Conservation (phyloP, 2,888 invertebrate species). For the Cylindroiulus punctatus region DNA sequence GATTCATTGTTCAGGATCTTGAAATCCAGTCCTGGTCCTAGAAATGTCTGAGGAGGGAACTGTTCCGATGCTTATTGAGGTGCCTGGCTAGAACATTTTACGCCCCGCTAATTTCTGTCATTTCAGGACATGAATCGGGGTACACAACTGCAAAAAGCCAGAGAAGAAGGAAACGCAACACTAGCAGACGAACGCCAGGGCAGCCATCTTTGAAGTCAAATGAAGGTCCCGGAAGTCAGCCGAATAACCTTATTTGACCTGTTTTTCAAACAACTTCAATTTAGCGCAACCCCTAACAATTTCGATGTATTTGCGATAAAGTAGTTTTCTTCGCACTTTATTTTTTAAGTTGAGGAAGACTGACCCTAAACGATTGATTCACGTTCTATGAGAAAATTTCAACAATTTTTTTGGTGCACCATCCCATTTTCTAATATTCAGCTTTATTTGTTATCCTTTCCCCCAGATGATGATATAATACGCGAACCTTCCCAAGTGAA, state of each 20-base stretch:
- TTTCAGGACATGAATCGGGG: background rate
- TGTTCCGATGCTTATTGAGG: background rate
- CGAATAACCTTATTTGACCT: background rate
- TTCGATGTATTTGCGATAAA: background rate
- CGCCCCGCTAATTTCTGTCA: background rate
- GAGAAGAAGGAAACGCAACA: background rate
- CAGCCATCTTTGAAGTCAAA: constrained; percentile 12
- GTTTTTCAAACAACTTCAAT: background rate
- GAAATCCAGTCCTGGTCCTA: background rate
- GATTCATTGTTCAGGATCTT: constrained; percentile 23
- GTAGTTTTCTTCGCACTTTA: background rate
- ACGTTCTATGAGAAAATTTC: too few relatives aligned
- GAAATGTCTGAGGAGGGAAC: background rate
- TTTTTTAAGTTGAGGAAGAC: background rate
- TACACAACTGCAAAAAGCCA: background rate
- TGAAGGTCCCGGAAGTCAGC: background rate
- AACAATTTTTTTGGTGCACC: too few relatives aligned
- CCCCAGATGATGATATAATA: too few relatives aligned
- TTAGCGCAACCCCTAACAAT: background rate
- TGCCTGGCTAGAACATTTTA: background rate
- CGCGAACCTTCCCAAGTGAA: too few relatives aligned
- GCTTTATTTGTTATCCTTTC: too few relatives aligned
- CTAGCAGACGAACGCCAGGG: constrained; percentile 1
- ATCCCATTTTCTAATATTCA: too few relatives aligned
- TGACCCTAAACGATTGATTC: too few relatives aligned